These are phyloP conservation scores for Aurelia aurita DNA, from an alignment of 30 jellyfish, hydroid and myxozoan species.

Conservation along the genomic window DNA sequence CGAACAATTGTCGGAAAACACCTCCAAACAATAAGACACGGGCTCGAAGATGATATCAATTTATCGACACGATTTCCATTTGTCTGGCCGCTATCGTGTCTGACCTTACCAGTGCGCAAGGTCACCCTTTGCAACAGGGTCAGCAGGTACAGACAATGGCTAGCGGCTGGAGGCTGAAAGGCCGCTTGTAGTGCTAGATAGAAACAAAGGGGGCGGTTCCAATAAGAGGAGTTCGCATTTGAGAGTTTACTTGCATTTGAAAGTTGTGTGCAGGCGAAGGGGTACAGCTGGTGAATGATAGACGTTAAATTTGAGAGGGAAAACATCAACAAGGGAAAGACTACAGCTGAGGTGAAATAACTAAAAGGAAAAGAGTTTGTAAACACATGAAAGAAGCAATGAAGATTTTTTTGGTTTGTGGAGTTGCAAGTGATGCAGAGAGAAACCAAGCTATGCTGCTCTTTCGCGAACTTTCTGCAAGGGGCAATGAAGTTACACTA, in stretches of 20 bases:
- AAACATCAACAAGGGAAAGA: neutral
- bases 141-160: slow-evolving; percentile 8
- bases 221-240: neutral
- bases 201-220: slow-evolving; percentile 70
- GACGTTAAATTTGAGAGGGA: neutral
- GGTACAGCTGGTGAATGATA: neutral
- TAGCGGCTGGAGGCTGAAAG: slow-evolving; percentile 1
- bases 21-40: too few species aligned
- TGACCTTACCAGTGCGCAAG: neutral
- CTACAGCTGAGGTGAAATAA: slow-evolving; percentile 7
- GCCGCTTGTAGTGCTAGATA: neutral
- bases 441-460: slow-evolving; percentile 78
- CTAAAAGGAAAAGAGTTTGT: neutral
- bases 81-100: slow-evolving; percentile 18
- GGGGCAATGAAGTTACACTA: slow-evolving; percentile 88
- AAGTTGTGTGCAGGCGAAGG: neutral
- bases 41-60: too few species aligned
- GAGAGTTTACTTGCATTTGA: neutral
- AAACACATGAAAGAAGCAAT: neutral
- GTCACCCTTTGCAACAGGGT: slow-evolving; percentile 7
- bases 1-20: too few species aligned
- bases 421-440: slow-evolving; percentile 78
- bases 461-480: slow-evolving; percentile 74
- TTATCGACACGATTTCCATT: neutral
- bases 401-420: slow-evolving; percentile 71